Evolutionary conservation across 2,888 invertebrate species (phyloP).

Genomic region (Elmis aenea): DNA sequence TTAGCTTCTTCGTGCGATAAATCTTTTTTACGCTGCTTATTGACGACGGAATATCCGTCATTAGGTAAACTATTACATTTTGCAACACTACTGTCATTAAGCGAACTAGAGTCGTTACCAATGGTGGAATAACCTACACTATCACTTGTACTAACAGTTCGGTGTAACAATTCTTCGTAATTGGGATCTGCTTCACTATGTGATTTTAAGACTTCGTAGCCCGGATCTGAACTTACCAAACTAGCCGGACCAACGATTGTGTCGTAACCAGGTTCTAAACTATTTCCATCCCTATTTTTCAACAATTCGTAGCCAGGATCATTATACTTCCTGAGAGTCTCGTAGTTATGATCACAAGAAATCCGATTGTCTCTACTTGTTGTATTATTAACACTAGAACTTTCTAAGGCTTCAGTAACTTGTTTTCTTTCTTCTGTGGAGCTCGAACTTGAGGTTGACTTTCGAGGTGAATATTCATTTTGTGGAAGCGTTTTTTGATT

Average conservation of each 20-base stretch:
- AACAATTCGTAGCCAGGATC: constrained; percentile 41
- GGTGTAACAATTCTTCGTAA: constrained; percentile 68
- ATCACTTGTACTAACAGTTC: constrained; percentile 42
- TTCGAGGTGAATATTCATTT: constrained; percentile 1
- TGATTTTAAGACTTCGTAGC: constrained; percentile 62
- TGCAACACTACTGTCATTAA: too few species aligned
- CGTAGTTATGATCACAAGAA: constrained; percentile 53
- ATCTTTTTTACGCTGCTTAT: constrained; percentile 18
- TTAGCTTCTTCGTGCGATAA: constrained; percentile 33
- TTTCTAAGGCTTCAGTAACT: neutral
- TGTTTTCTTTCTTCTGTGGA: constrained; percentile 1
- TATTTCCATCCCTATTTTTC: constrained; percentile 23
- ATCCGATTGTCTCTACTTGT: neutral
- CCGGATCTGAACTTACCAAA: constrained; percentile 59
- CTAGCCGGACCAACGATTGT: constrained; percentile 55
- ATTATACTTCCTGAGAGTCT: constrained; percentile 52
- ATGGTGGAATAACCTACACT: constrained; percentile 38
- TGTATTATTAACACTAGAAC: neutral
- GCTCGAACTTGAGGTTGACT: constrained; percentile 1
- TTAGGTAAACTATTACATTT: constrained; percentile 16
- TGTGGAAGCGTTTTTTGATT: constrained; percentile 1
- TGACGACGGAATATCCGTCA: constrained; percentile 27
- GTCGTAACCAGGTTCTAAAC: constrained; percentile 38
- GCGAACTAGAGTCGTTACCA: constrained; percentile 18
- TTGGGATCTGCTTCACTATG: constrained; percentile 57